Conservation (phyloP, 1,140 invertebrate species). For the Gryllus bimaculatus region DNA sequence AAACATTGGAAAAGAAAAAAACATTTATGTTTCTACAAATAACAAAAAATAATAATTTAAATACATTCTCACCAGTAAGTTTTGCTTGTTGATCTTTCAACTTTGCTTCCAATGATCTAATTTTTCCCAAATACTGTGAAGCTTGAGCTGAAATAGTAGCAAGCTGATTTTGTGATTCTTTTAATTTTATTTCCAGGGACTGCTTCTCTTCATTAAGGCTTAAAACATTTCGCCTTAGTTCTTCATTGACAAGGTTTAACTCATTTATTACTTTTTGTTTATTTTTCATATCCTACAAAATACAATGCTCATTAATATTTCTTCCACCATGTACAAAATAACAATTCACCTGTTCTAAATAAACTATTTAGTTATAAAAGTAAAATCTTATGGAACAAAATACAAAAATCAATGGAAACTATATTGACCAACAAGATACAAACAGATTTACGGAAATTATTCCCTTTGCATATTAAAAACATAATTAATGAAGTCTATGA, state of each 20-base stretch:
- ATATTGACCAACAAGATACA: too few species aligned
- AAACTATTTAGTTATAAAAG: too few species aligned
- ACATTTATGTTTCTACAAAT: too few species aligned
- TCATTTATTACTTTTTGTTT: constrained; percentile 30
- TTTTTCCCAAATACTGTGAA: not conserved
- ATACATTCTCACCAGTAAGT: not conserved
- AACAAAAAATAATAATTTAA: too few species aligned
- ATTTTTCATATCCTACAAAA: constrained; percentile 29
- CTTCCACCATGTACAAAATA: too few species aligned
- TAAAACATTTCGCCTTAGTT: constrained; percentile 6
- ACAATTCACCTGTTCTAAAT: too few species aligned
- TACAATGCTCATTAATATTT: not conserved
- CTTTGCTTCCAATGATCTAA: constrained; percentile 1
- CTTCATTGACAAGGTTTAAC: constrained; percentile 7
- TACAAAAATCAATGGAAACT: too few species aligned
- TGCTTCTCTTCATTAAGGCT: constrained; percentile 1
- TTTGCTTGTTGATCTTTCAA: constrained; percentile 8
- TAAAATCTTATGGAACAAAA: too few species aligned
- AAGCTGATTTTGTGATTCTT: not conserved
- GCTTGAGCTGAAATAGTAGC: not conserved
- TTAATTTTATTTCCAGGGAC: not conserved
- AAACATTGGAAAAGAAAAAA: too few species aligned
- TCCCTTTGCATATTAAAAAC: too few species aligned
- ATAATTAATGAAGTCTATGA: too few species aligned
- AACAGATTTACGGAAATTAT: too few species aligned